Base-by-base conservation (phyloP, 1,140 invertebrate genomes). In the Saccostrea cuccullata region DNA sequence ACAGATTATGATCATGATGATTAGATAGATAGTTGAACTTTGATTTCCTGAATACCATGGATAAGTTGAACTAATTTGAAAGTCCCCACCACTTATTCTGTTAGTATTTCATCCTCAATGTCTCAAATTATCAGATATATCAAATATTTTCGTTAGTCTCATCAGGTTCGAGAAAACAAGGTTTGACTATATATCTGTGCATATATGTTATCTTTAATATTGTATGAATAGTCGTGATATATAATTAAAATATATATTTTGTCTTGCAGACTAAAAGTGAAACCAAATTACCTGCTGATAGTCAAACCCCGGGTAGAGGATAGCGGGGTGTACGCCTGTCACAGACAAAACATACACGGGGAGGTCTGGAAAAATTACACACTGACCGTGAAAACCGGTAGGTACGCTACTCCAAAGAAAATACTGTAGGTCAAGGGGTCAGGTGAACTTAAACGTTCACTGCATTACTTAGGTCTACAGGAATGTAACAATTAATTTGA, bases 341-440 rank as follows among this genome's bases (percentile, higher is more conserved):
- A 77, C 15, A 8, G 26, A 77, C 26, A 77, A 36, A 77, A 77
- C 70, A 30, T 40, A 26, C 26, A 36, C 26, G 70, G 70, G 26
- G 70, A 77, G 70, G 70, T 36, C 9, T 77, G 70, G 70, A 77
- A 77, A 77, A 77, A 77, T 26, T 77, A 77, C 26, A 30, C 70
- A 1, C 70, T 77, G 12, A 77, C 26, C 15, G 70, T 77, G 26
- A 77, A 77, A 77, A 77, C 23, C 17, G 70, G 70, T 77, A 77
- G 15, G 70, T 64, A 64, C 17, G 17, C n/a, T 60, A 17, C 58
- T 60, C 20, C 23, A 30, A 13, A 13, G 26, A 30, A 60, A 60
- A 60, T 17, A 60, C 13, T 64, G 1, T n/a, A 64, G 58, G 17
- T 64, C 58, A 60, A 15, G 58, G 58, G 58, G 2, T 36, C 47